Evolutionary conservation across 2,888 invertebrate genomes (phyloP), one percentile per base, ranked within the genome.

Genomic region (Nemotelus nigrinus): DNA sequence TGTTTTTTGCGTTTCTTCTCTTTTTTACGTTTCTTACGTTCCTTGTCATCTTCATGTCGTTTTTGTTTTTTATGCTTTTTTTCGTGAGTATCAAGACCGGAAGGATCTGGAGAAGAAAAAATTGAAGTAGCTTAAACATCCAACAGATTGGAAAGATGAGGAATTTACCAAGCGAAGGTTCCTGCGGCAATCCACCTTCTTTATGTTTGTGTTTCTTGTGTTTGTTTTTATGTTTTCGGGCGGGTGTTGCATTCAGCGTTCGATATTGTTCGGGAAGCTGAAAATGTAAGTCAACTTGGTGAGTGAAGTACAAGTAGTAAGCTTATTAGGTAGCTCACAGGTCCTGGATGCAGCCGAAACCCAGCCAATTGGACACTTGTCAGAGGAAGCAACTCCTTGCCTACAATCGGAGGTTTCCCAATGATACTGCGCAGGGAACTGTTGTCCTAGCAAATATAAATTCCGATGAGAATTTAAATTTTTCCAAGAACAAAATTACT

Each of bases 11-110:
- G 90, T 83, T 97, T 97, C 88, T 97, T 97, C 85, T 97, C 96
- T 88, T 97, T 97, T 91, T 96, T 97, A 83, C 96, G 89, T 86
- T 96, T 97, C 88, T 96, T 96, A 53, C 96, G 90, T 84, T 97
- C 96, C 84, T 96, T 96, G 83, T 97, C 96, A 81, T 97, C 97
- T 82, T 97, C 96, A 82, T 96, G 96, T 55, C 96, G 90, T 85
- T 96, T 96, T 84, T 96, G 96, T 86, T 96, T 97, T 89, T 96
- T 97, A 87, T 96, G 96, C 86, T 97, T 97, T 90, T 96, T 97
- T 85, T 97, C 97, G 83, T 96, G 96, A 39, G 95, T 94, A 85
- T 96, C 96, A 78, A 92, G 91, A 80, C 90, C 90, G 79, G 90
- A 89, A 48, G 91, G 89, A 84, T 91, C 91, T 91, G 83, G 10